Evolutionary conservation across 2,113 vertebrate genomes (phyloP).

Genomic region (Felis chaus): DNA sequence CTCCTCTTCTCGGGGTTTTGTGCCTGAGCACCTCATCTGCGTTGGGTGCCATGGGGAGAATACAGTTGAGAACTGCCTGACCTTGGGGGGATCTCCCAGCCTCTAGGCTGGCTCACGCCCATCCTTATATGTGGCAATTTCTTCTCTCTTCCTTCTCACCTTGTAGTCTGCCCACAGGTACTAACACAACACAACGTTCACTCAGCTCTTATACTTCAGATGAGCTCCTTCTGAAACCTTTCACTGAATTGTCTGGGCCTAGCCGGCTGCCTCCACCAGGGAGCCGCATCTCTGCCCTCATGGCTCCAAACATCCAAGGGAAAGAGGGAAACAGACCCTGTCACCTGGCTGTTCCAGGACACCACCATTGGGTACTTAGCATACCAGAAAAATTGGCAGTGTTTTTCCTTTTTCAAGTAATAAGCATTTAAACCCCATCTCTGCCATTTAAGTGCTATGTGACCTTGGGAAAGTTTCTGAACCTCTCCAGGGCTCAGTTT

Average conservation of each 20-base stretch:
- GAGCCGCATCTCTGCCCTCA: not conserved
- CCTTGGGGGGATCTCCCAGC: not conserved
- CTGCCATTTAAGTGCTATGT: not conserved
- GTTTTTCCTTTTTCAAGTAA: not conserved
- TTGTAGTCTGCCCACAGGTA: not conserved
- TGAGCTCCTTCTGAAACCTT: not conserved
- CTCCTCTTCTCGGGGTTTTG: not conserved
- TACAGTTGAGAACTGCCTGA: not conserved
- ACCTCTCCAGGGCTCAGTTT: not conserved
- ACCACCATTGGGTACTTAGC: not conserved
- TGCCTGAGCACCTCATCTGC: not conserved
- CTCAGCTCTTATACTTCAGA: not conserved
- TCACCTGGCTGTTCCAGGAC: not conserved
- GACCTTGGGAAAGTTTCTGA: not conserved
- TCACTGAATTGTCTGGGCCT: not conserved
- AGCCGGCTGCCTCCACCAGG: not conserved
- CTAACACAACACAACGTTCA: not conserved
- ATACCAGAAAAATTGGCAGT: not conserved
- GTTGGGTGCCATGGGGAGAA: not conserved
- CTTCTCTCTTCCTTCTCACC: not conserved
- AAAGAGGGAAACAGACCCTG: not conserved
- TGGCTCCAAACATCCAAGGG: not conserved
- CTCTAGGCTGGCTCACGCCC: not conserved
- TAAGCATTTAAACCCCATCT: not conserved
- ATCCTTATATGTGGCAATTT: not conserved